These are phyloP conservation scores for Trichogramma dendrolimi DNA, from an alignment of 2,888 invertebrate species.

Conservation along the genomic window DNA sequence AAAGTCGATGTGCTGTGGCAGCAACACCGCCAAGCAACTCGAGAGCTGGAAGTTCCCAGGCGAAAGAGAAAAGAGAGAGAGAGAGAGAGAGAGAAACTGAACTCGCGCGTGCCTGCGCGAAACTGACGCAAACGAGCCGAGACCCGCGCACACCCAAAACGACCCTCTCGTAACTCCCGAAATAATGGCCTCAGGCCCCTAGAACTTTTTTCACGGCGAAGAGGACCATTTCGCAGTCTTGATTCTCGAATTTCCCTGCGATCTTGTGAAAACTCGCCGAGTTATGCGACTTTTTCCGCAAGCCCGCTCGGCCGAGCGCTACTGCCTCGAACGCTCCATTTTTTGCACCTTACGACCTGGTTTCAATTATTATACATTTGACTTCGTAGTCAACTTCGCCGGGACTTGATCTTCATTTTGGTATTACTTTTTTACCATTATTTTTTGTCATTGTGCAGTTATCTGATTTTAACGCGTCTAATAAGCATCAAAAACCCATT, in stretches of 20 bases:
- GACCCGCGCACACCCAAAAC: conserved; percentile 39
- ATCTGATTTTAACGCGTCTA: no score
- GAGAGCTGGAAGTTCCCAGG: conserved; percentile 43
- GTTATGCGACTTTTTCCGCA: conserved; percentile 15
- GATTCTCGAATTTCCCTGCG: neutral
- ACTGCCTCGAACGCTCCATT: no score
- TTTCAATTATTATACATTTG: no score
- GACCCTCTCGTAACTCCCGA: conserved; percentile 37
- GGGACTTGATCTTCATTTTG: no score
- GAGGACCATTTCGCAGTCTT: conserved; percentile 42
- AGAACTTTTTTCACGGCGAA: conserved; percentile 33
- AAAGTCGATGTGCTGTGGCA: conserved; percentile 16
- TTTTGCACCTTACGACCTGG: no score
- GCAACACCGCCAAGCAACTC: conserved; percentile 13
- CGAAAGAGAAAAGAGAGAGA: conserved; percentile 43
- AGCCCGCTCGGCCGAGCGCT: neutral
- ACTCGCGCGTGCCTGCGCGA: conserved; percentile 36
- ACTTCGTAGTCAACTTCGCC: no score
- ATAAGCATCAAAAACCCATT: no score
- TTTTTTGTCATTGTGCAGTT: no score
- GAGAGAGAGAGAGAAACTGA: conserved; percentile 1
- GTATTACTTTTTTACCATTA: no score
- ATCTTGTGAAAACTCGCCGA: neutral
- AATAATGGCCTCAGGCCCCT: conserved; percentile 23
- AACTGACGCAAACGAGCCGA: conserved; percentile 12